Evolutionary conservation across 2,113 vertebrate genomes (phyloP), one percentile per base, ranked within the genome.

Genomic region (Sylvietta virens): DNA sequence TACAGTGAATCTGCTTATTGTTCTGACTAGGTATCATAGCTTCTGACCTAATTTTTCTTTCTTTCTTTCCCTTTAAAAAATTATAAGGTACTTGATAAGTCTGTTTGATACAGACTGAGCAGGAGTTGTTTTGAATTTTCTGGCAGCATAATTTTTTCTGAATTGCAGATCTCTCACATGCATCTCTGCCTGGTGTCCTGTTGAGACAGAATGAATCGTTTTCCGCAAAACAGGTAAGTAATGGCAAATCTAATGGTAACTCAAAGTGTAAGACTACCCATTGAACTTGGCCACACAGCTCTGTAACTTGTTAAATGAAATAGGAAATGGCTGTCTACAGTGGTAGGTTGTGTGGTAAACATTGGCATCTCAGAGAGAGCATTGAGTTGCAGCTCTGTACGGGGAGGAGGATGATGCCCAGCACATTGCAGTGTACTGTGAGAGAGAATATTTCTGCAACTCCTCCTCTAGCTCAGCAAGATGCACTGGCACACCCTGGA

Each of bases 401-500:
- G 24, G 20, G 30, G 16, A 71, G 56, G 18, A 62, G 54, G 33
- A 67, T 26, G 39, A n/a, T 3, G 7, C 6, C 40, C 27, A 54
- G 51, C 15, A 40, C 19, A 13, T 31, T 20, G 42, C 56, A 58
- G 18, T 0, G 0, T 39, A 11, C 9, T 37, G 11, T 40, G 37
- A 42, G 15, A 39, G 2, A 53, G 24, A 74, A 39, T 17, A 4
- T 37, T 60, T 20, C 17, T 73, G 50, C 22, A 86, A 18, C 33
- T 91, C 26, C 45, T 81, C 13, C 42, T 83, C 16, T 28, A 37
- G 39, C 24, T 86, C 53, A 40, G 58, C 4, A 77, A 39, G 50
- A 31, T 33, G 11, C n/a, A 13, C 19, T 42, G 50, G 9, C 14
- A 48, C 1, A 1, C 13, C 30, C n/a, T 0, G 0, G 5, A 16